Evolutionary conservation across 2,113 vertebrate species (phyloP), one percentile per base, ranked within the genome.

Genomic region (Catharus minimus): DNA sequence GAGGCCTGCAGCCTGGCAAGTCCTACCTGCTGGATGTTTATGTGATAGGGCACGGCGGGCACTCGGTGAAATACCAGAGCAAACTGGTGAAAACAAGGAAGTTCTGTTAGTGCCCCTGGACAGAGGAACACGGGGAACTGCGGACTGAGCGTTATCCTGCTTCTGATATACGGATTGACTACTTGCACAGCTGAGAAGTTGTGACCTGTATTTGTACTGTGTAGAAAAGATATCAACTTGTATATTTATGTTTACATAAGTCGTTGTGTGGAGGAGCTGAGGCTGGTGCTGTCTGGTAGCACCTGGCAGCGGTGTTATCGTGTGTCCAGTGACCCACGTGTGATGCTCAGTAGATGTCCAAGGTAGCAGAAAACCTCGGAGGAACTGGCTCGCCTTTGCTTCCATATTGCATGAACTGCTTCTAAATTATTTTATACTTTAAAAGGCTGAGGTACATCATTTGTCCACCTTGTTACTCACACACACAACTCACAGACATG

Each of bases 41-140:
- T 1, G 99, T 98, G 91, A 98, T 99, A 85, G 99, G 98, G 90
- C 99, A 99, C 4, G 98, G 98, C 1, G 98, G 99, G 5, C 99
- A 99, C 95, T 99, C 99, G 0, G 99, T 99, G 89, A 99, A 98
- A 96, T 99, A 99, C 95, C 99, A 99, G 98, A 99, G 98, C 97
- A 99, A 99, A 98, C 92, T 99, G 61, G 98, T 99, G 96, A 99
- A 99, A 98, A 99, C 99, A 52, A 98, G 99, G 97, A 99, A 98
- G 95, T 98, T 99, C 97, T 99, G 99, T 96, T 99, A 99, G 97
- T 98, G 81, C 61, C 94, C 90, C 76, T 64, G 60, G 49, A 76
- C 92, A 96, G 90, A 97, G 97, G 93, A 96, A 96, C 97, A 92
- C 73, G 91, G 95, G 97, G 98, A 98, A 98, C 97, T 98, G 95